These are phyloP conservation scores for Digitonthophagus gazella DNA, from an alignment of 2,888 invertebrate species.

Conservation along the genomic window DNA sequence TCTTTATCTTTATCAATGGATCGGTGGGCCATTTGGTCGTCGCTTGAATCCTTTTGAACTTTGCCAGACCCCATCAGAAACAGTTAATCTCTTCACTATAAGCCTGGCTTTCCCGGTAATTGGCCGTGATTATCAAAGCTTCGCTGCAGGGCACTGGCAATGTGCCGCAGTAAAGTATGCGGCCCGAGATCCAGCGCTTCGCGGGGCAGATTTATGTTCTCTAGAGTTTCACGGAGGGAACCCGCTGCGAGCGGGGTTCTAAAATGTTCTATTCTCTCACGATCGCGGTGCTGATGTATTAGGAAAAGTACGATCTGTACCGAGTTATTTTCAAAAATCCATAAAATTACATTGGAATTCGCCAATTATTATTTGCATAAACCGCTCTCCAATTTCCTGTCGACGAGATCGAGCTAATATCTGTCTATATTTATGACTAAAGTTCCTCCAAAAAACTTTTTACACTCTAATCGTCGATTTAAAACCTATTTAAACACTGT, in stretches of 20 bases:
- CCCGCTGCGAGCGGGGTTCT: background rate
- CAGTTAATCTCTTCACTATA: background rate
- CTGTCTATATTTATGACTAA: background rate
- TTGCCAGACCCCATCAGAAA: background rate
- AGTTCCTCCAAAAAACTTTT: background rate
- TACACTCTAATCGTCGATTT: background rate
- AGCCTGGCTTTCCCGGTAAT: background rate
- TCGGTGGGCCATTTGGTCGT: background rate
- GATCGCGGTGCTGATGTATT: background rate
- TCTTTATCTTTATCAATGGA: background rate
- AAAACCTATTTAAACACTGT: too few relatives aligned
- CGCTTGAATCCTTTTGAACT: background rate
- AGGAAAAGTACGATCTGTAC: background rate
- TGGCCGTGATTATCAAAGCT: background rate
- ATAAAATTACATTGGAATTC: background rate
- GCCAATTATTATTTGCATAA: background rate
- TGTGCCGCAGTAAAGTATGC: background rate
- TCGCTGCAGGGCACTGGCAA: background rate
- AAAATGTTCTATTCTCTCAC: background rate
- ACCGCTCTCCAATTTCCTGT: background rate
- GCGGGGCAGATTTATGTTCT: background rate
- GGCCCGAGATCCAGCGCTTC: background rate
- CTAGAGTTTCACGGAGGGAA: background rate
- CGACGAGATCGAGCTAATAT: background rate
- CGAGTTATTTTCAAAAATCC: background rate